phyloP scores from a whole-genome alignment of 2,113 vertebrate species.

The Meriones unguiculatus region DNA sequence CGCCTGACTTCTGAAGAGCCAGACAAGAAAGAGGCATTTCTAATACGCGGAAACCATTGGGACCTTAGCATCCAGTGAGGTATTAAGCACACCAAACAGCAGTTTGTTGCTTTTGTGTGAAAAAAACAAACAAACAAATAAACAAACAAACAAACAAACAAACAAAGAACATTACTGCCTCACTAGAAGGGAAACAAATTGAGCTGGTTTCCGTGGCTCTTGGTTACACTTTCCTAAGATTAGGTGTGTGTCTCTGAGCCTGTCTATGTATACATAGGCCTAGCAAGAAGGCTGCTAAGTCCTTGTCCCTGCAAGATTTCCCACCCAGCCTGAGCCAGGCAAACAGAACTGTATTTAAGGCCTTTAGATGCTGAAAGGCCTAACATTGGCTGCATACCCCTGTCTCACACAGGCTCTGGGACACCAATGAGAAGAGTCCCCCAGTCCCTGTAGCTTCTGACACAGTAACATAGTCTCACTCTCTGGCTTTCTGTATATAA shows the following conservation, averaged over 20 bases:
- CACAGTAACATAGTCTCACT: constrained; percentile 42
- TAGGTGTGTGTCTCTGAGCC: background rate
- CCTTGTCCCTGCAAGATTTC: constrained; percentile 22
- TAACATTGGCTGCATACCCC: too few relatives aligned
- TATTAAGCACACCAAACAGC: background rate
- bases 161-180: too few relatives aligned
- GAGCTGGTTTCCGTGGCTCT: constrained; percentile 41
- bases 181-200: constrained; percentile 38
- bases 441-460: constrained; percentile 26
- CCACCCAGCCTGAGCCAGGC: background rate
- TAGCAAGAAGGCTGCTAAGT: constrained; percentile 2
- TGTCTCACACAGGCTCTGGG: background rate
- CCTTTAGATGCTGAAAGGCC: background rate
- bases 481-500: constrained; percentile 54
- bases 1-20: background rate
- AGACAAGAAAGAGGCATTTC: background rate
- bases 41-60: background rate
- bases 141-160: too few relatives aligned
- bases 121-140: too few relatives aligned
- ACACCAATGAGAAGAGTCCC: background rate
- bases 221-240: constrained; percentile 24
- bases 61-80: background rate
- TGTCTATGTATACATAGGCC: background rate
- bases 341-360: background rate
- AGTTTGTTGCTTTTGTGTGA: constrained; percentile 4